Percentiles rank a stretch among this genome's conserved stretches.
phyloP scores from a whole-genome alignment of 2,113 vertebrate species.

The Sus scrofa region DNA sequence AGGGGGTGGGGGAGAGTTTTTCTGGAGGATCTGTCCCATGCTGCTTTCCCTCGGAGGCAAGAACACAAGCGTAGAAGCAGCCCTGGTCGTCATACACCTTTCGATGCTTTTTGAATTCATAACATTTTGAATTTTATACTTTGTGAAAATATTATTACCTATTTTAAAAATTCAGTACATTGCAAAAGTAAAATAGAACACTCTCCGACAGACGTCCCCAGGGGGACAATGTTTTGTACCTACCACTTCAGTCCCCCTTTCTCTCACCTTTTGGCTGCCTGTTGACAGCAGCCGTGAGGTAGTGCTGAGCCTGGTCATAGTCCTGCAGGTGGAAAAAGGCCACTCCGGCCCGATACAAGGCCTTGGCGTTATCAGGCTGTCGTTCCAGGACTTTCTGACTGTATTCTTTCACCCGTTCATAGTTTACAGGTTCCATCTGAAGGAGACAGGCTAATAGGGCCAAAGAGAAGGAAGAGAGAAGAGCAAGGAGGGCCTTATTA shows the following conservation, averaged over 20 bases:
- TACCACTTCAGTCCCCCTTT: neutral
- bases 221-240: neutral
- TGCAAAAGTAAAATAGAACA: neutral
- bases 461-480: constrained; percentile 39
- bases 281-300: constrained; percentile 89
- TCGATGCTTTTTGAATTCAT: neutral
- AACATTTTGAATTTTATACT: neutral
- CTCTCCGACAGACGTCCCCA: neutral
- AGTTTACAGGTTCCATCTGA: constrained; percentile 91
- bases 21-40: neutral
- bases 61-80: neutral
- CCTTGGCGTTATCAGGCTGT: constrained; percentile 91
- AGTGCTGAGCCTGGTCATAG: constrained; percentile 89
- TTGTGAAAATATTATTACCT: neutral
- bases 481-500: neutral
- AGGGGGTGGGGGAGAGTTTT: neutral
- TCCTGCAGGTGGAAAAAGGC: constrained; percentile 93
- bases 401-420: constrained; percentile 93
- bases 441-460: constrained; percentile 91
- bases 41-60: neutral
- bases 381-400: constrained; percentile 91
- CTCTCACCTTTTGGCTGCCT: constrained; percentile 91
- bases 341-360: constrained; percentile 94
- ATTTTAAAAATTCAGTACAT: neutral
- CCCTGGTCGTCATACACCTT: neutral